These are phyloP conservation scores for Dendrocopos noguchii DNA, from an alignment of 2,113 vertebrate genomes.

Conservation along the genomic window DNA sequence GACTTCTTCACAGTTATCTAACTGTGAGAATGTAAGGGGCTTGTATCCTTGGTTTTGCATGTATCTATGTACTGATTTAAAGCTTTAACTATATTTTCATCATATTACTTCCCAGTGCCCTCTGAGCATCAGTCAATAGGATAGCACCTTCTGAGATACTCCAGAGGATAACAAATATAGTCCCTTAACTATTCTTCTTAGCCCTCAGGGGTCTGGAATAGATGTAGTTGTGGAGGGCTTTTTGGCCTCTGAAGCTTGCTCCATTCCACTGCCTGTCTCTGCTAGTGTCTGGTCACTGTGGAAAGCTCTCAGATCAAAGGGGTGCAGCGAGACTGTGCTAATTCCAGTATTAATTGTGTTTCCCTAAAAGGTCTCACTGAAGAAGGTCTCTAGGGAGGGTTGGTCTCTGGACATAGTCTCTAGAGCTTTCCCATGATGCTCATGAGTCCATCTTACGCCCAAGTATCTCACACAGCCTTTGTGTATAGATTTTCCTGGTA, in stretches of 20 bases:
- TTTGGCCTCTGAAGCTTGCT: neutral
- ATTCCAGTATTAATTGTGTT: neutral
- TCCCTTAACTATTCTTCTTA: neutral
- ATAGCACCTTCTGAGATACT: neutral
- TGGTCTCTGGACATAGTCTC: neutral
- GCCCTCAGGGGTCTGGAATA: neutral
- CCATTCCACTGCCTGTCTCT: neutral
- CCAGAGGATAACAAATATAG: neutral
- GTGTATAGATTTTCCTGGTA: neutral
- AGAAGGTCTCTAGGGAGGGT: neutral
- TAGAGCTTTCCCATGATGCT: neutral
- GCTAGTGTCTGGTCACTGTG: neutral
- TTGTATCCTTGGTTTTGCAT: neutral
- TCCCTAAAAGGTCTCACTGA: neutral
- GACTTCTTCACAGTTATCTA: neutral
- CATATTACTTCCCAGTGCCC: neutral
- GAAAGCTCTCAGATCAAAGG: neutral
- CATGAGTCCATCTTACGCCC: neutral
- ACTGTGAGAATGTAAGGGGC: neutral
- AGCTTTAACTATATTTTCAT: neutral
- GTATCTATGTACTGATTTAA: neutral
- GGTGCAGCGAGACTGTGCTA: neutral
- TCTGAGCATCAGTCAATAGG: neutral
- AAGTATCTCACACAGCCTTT: neutral
- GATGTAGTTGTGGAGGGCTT: neutral